Evolutionary conservation across 2,113 vertebrate genomes (phyloP).

Genomic region (Apus apus): DNA sequence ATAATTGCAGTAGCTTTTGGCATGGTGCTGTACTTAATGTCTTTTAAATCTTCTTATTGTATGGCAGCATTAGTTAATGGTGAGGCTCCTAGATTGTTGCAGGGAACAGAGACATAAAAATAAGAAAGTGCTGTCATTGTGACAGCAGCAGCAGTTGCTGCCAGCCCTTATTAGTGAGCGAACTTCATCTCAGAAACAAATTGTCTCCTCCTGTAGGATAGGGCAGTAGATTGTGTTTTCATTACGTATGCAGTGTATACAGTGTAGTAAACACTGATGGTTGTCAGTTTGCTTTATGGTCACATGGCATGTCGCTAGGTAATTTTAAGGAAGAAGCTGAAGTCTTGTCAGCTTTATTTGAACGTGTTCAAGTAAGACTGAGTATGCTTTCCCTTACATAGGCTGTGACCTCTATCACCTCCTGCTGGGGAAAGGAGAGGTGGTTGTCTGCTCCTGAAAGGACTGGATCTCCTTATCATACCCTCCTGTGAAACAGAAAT

Average conservation of each 20-base stretch:
- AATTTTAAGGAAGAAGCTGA: background rate
- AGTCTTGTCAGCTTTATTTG: background rate
- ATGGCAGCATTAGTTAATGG: background rate
- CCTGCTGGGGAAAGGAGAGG: background rate
- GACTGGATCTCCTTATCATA: background rate
- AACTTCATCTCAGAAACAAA: background rate
- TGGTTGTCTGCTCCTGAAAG: background rate
- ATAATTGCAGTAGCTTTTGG: background rate
- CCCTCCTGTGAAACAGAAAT: background rate
- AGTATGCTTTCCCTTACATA: background rate
- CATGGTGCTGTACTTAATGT: background rate
- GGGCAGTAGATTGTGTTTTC: background rate
- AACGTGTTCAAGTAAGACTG: background rate
- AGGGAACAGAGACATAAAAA: conserved; percentile 46
- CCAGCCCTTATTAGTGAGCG: background rate
- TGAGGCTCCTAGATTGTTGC: background rate
- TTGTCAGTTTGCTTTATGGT: background rate
- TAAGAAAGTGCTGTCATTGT: background rate
- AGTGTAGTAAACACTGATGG: background rate
- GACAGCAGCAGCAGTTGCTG: conserved; percentile 12
- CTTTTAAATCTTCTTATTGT: conserved; percentile 13
- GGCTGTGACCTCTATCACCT: background rate
- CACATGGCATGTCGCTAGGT: rapidly evolving
- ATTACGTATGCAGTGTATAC: background rate
- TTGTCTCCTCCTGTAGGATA: background rate